Conservation (phyloP, 2,797 vertebrate species). For the Momotus momota region DNA sequence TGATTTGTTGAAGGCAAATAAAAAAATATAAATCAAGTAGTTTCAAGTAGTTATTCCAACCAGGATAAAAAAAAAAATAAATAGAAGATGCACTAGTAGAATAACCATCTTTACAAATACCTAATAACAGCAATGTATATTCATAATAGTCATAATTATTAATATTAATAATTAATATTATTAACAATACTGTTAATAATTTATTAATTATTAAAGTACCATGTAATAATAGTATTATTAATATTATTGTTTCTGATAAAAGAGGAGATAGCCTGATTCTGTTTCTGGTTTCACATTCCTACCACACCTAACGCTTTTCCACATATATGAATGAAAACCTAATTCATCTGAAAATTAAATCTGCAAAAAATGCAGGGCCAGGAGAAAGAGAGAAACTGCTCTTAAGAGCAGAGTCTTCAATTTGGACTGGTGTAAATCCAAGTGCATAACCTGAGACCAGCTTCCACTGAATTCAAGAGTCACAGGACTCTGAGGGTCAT, state of each 20-base stretch:
- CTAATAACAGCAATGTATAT: background rate
- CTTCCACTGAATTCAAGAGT: background rate
- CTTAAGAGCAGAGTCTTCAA: background rate
- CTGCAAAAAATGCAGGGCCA: background rate
- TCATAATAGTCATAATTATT: background rate
- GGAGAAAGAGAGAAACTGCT: background rate
- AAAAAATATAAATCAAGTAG: background rate
- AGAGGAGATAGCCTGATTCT: background rate
- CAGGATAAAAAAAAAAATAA: background rate
- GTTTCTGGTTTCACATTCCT: background rate
- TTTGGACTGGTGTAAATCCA: background rate
- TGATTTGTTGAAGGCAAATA: background rate
- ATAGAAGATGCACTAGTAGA: background rate
- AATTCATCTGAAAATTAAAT: background rate
- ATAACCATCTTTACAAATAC: background rate
- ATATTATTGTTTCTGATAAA: background rate
- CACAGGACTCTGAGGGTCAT: background rate
- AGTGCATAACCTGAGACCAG: background rate
- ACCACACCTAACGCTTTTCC: background rate
- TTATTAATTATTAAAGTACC: too few species aligned
- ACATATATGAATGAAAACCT: background rate
- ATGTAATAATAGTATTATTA: too few species aligned
- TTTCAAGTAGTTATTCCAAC: background rate
- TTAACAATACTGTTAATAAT: too few species aligned
- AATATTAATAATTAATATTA: background rate